Conservation (phyloP, 2,888 invertebrate genomes). For the Aphidoletes aphidimyza region DNA sequence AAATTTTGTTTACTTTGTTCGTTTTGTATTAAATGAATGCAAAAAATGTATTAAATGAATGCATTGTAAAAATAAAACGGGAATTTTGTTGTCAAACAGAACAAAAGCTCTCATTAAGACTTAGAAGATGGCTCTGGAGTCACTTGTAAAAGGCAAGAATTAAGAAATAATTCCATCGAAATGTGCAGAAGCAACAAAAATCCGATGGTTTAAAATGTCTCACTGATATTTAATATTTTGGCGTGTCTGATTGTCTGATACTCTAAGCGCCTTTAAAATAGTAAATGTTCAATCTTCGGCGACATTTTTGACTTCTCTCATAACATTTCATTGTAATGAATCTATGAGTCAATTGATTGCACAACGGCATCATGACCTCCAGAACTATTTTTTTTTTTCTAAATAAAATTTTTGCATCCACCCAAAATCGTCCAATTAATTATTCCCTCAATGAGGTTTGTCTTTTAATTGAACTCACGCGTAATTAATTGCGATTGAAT, state of each 20-base stretch:
- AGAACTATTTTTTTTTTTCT: neutral
- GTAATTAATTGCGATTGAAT: neutral
- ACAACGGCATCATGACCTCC: neutral
- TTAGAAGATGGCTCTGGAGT: too few relatives aligned
- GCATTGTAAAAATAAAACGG: too few relatives aligned
- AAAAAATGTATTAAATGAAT: too few relatives aligned
- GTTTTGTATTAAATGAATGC: too few relatives aligned
- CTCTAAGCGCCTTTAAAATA: neutral
- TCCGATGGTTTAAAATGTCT: neutral
- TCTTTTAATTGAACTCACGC: neutral
- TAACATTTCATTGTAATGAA: neutral
- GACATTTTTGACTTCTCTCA: neutral
- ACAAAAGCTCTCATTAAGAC: too few relatives aligned
- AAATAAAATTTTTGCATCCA: too few relatives aligned
- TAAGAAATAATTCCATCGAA: too few relatives aligned
- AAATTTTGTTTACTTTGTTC: too few relatives aligned
- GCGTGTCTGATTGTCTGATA: neutral
- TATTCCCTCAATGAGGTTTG: neutral
- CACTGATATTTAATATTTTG: neutral
- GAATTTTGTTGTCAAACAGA: too few relatives aligned
- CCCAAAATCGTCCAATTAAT: neutral
- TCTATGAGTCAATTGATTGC: neutral
- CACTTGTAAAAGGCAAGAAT: too few relatives aligned
- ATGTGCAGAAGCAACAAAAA: too few relatives aligned
- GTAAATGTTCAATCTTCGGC: neutral